phyloP scores from a whole-genome alignment of 2,888 invertebrate species.

The Nymphalis polychloros region DNA sequence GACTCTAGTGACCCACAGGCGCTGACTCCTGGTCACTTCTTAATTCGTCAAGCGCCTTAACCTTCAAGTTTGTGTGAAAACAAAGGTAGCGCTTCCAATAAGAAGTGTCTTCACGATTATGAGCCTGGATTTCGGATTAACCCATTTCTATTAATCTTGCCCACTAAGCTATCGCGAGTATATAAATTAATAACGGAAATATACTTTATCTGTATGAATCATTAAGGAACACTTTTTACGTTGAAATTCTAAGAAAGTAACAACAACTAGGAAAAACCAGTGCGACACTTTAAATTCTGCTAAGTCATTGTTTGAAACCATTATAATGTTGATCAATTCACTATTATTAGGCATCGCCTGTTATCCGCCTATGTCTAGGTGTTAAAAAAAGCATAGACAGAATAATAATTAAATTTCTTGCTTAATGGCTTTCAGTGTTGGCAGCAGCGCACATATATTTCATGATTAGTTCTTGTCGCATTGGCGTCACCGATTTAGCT shows the following conservation, averaged over 20 bases:
- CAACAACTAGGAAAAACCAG: not conserved
- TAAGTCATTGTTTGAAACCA: not conserved
- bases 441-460: too few relatives aligned
- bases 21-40: not conserved
- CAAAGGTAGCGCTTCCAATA: too few relatives aligned
- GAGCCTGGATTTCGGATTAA: too few relatives aligned
- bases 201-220: not conserved
- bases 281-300: not conserved
- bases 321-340: not conserved
- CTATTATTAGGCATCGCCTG: not conserved
- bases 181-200: not conserved
- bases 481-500: too few relatives aligned
- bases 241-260: not conserved
- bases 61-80: not conserved
- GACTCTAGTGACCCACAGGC: not conserved
- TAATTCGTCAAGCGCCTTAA: not conserved
- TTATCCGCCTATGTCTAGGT: not conserved
- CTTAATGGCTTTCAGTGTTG: too few relatives aligned
- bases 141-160: too few relatives aligned
- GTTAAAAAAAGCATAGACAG: too few relatives aligned
- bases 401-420: too few relatives aligned
- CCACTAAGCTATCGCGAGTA: too few relatives aligned
- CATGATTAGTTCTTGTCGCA: too few relatives aligned
- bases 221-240: not conserved
- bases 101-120: too few relatives aligned